phyloP scores from a whole-genome alignment of 2,888 invertebrate genomes.

The Diogma glabrata region DNA sequence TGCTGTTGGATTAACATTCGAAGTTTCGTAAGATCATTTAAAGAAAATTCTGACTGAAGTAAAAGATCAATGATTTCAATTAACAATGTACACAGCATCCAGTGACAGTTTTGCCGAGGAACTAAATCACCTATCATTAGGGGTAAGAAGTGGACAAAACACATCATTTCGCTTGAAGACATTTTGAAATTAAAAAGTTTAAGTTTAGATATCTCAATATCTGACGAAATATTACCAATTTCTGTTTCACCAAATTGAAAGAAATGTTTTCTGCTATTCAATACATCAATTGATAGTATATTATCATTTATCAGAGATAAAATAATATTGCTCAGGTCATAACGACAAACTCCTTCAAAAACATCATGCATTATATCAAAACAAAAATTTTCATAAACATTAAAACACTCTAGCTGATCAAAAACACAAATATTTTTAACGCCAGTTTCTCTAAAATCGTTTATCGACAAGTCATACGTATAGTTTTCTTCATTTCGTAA shows the following conservation, averaged over 20 bases:
- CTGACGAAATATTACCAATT: slow-evolving; percentile 16
- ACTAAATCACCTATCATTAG: too few species aligned
- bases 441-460: slow-evolving; percentile 18
- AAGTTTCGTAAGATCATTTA: too few species aligned
- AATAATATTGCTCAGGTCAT: slow-evolving; percentile 19
- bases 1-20: too few species aligned
- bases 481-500: slow-evolving; percentile 18
- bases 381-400: slow-evolving; percentile 19
- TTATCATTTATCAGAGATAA: slow-evolving; percentile 14
- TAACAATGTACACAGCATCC: not conserved
- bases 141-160: slow-evolving; percentile 15
- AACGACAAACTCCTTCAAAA: slow-evolving; percentile 21
- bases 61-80: not conserved
- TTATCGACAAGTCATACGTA: slow-evolving; percentile 11
- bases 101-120: too few species aligned
- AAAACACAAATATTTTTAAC: slow-evolving; percentile 17
- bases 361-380: slow-evolving; percentile 23
- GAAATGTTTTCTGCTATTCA: slow-evolving; percentile 18
- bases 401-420: slow-evolving; percentile 16
- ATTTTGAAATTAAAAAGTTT: slow-evolving; percentile 17
- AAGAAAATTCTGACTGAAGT: too few species aligned
- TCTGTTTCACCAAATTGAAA: slow-evolving; percentile 19
- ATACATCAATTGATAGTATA: slow-evolving; percentile 15
- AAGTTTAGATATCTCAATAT: slow-evolving; percentile 12
- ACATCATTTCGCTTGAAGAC: slow-evolving; percentile 17